Evolutionary conservation across 1,140 invertebrate genomes (phyloP), one percentile per base, ranked within the genome.

Genomic region (Ceratoteleas bidentatus): DNA sequence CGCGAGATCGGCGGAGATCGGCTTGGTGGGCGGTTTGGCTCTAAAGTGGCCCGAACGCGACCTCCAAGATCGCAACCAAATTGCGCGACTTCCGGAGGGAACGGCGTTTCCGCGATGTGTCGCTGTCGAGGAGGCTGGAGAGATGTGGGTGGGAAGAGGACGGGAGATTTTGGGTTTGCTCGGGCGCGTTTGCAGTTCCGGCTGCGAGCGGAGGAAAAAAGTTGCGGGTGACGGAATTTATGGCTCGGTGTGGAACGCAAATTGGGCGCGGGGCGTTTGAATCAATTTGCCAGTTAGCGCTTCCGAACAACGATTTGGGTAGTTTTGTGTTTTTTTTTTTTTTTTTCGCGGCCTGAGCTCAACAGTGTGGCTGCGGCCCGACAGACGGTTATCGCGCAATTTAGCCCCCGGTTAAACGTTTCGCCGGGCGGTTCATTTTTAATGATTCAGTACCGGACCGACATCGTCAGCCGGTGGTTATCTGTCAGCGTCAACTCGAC

Each of bases 341-440:
- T 38, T 64, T 40, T 65, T 43, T 56, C 34, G 65, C 49, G 6
- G 52, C 34, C 6, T 3, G 24, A 57, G 15, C 15, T 74, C 57
- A 65, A 65, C 60, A 56, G 15, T 45, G 34, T 13, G 24, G n/a
- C 32, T n/a, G 47, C 47, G 11, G 24, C 33, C 52, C 61, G 47
- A 60, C 54, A 66, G 34, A 60, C 72, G 57, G 47, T 66, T 66
- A 66, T 75, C 72, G 16, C 50, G 40, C 45, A 74, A 65, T 65
- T 74, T 65, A 65, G 45, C 33, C 60, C 32, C 53, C 62, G 58
- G 60, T 56, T 56, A 62, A 70, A 62, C 52, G 60, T 58, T 50
- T 58, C 47, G 52, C 1, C 70, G 50, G 52, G 70, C 45, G 54
- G 36, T 74, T 58, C 70, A 74, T 74, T 74, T 74, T 74, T 65